Percentiles rank a stretch among this genome's conserved stretches.
These are phyloP conservation scores for Chrysotoxum bicinctum DNA, from an alignment of 2,888 invertebrate genomes.

Conservation along the genomic window DNA sequence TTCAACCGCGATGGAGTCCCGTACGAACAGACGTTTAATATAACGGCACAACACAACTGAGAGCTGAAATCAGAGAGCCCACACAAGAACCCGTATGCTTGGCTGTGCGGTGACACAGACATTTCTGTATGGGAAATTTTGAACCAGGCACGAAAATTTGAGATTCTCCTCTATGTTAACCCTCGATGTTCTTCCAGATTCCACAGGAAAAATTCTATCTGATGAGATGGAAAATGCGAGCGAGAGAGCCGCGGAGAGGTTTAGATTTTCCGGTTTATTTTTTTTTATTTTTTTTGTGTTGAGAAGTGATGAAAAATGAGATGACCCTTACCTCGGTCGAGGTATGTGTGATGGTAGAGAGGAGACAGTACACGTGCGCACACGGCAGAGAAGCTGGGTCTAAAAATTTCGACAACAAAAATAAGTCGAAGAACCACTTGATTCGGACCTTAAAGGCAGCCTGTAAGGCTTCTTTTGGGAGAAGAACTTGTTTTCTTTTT, in stretches of 20 bases:
- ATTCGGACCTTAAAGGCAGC: not conserved
- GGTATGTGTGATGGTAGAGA: not conserved
- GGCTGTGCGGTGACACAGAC: conserved; percentile 44
- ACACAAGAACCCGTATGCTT: conserved; percentile 75
- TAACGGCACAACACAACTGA: conserved; percentile 81
- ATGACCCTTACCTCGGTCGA: not conserved
- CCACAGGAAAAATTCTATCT: conserved; percentile 50
- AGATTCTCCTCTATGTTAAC: conserved; percentile 19
- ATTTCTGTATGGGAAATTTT: conserved; percentile 59
- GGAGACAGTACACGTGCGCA: conserved; percentile 62
- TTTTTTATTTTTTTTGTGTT: conserved; percentile 8
- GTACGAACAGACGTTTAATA: conserved; percentile 79
- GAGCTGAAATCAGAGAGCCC: conserved; percentile 78
- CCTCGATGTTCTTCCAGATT: conserved; percentile 60
- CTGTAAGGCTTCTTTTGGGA: not conserved
- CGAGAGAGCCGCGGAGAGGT: conserved; percentile 5
- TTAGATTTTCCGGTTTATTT: conserved; percentile 4
- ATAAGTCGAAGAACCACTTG: conserved; percentile 20
- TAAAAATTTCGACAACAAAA: not conserved
- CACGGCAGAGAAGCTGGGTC: conserved; percentile 12
- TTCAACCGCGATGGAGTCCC: conserved; percentile 66
- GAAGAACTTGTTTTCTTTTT: conserved; percentile 57
- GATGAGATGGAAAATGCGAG: conserved; percentile 44
- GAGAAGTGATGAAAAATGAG: conserved; percentile 24
- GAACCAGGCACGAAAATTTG: conserved; percentile 68